phyloP scores from a whole-genome alignment of 2,797 vertebrate species.

The Macrochelys suwanniensis region DNA sequence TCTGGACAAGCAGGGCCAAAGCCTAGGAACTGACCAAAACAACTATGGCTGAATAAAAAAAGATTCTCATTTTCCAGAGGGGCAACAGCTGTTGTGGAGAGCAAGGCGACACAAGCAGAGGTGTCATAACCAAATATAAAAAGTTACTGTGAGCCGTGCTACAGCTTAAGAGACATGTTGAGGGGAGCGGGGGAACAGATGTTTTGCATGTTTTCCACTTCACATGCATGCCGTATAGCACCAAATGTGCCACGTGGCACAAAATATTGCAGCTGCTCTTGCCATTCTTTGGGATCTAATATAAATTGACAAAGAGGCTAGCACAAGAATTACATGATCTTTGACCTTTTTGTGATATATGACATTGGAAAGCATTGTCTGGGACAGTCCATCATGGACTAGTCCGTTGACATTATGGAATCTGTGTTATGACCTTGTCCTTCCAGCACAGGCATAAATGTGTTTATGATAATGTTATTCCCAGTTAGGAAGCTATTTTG shows the following conservation, averaged over 20 bases:
- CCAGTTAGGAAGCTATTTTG: constrained; percentile 77
- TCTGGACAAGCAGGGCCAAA: not conserved
- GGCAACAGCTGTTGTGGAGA: not conserved
- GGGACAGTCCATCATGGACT: constrained; percentile 69
- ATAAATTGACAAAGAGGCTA: constrained; percentile 72
- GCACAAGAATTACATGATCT: constrained; percentile 76
- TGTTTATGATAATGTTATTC: constrained; percentile 80
- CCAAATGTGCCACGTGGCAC: not conserved
- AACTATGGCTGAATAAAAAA: not conserved
- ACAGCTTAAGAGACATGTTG: not conserved
- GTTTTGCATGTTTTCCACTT: not conserved
- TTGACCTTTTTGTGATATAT: constrained; percentile 75
- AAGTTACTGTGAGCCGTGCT: constrained; percentile 46
- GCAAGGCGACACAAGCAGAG: not conserved
- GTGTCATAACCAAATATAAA: constrained; percentile 10
- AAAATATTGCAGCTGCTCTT: constrained; percentile 32
- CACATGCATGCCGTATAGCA: constrained; percentile 51
- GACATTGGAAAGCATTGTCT: constrained; percentile 77
- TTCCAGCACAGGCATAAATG: constrained; percentile 77
- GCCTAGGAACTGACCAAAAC: not conserved
- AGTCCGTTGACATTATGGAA: constrained; percentile 76
- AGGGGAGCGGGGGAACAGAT: not conserved
- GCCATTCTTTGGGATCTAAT: constrained; percentile 40
- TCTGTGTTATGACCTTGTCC: constrained; percentile 79
- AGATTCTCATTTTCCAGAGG: not conserved